Evolutionary conservation across 2,113 vertebrate genomes (phyloP).

Genomic region (Harpagus bidentatus): DNA sequence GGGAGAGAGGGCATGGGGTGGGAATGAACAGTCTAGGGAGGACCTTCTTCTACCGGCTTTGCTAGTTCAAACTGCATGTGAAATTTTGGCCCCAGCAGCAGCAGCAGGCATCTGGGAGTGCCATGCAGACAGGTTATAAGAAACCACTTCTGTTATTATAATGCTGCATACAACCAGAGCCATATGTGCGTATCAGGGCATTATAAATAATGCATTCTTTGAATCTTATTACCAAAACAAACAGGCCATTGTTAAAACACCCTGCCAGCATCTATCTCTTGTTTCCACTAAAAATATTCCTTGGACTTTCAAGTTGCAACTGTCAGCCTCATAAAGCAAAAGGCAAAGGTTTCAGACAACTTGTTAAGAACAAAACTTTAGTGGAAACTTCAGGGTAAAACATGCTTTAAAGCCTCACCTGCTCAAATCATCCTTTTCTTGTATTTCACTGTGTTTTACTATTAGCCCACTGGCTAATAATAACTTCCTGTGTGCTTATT

Average conservation of each 20-base stretch:
- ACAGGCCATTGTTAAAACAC: slow-evolving; percentile 16
- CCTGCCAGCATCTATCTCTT: neutral
- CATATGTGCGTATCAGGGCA: neutral
- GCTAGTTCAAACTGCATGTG: neutral
- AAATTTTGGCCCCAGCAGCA: neutral
- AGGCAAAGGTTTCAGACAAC: slow-evolving; percentile 7
- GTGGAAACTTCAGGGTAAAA: slow-evolving; percentile 1
- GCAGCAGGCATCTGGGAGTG: neutral
- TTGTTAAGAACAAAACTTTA: neutral
- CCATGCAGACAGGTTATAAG: neutral
- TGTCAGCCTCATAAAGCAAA: slow-evolving; percentile 15
- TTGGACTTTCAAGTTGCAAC: slow-evolving; percentile 16
- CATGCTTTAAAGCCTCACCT: slow-evolving; percentile 31
- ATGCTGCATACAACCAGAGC: neutral
- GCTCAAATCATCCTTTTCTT: slow-evolving; percentile 52
- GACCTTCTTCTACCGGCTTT: neutral
- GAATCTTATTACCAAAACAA: slow-evolving; percentile 50
- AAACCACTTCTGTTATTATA: neutral
- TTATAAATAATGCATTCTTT: slow-evolving; percentile 49
- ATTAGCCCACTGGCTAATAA: slow-evolving; percentile 70
- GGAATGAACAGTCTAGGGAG: neutral
- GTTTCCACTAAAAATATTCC: slow-evolving; percentile 44
- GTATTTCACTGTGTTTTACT: neutral
- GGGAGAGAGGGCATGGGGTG: neutral
- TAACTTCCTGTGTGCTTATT: slow-evolving; percentile 65